These are phyloP conservation scores for Gymnocephalus cernua DNA, from an alignment of 2,113 vertebrate genomes.

Conservation along the genomic window DNA sequence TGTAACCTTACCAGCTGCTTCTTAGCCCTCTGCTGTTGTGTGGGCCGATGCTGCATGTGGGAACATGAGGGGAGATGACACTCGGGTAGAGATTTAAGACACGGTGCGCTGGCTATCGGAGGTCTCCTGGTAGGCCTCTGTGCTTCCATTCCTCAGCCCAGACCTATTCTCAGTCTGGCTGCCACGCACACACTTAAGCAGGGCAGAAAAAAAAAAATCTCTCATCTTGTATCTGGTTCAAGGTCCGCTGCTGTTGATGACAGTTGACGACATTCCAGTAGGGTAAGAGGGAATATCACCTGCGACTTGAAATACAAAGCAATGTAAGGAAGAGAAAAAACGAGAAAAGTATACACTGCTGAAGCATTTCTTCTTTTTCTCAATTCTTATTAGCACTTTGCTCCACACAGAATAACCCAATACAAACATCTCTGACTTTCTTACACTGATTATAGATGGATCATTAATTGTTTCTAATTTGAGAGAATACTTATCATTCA, in stretches of 20 bases:
- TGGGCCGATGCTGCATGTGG: conserved; percentile 16
- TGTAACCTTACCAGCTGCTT: conserved; percentile 53
- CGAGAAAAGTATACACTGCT: not conserved
- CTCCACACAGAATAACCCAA: not conserved
- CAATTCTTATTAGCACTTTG: conserved; percentile 3
- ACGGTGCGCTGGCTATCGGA: conserved; percentile 68
- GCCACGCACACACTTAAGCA: conserved; percentile 56
- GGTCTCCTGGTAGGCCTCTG: conserved; percentile 74
- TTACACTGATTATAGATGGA: not conserved
- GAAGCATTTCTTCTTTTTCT: conserved; percentile 4
- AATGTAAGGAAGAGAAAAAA: conserved; percentile 17
- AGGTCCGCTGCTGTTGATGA: conserved; percentile 83
- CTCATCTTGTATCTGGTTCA: conserved; percentile 84
- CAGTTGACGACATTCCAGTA: conserved; percentile 80
- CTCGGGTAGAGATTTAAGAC: conserved; percentile 67
- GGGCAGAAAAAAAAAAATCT: conserved; percentile 79
- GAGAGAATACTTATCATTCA: conserved; percentile 34
- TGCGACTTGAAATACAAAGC: conserved; percentile 61
- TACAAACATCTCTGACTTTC: not conserved
- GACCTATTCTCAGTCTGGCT: conserved; percentile 62
- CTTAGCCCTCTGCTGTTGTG: conserved; percentile 39
- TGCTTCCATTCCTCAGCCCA: conserved; percentile 50
- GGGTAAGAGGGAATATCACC: conserved; percentile 74
- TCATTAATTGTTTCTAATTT: conserved; percentile 30
- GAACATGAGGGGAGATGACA: conserved; percentile 70